Base-by-base conservation (phyloP, 2,888 invertebrate species). In the Mythimna lalbum region DNA sequence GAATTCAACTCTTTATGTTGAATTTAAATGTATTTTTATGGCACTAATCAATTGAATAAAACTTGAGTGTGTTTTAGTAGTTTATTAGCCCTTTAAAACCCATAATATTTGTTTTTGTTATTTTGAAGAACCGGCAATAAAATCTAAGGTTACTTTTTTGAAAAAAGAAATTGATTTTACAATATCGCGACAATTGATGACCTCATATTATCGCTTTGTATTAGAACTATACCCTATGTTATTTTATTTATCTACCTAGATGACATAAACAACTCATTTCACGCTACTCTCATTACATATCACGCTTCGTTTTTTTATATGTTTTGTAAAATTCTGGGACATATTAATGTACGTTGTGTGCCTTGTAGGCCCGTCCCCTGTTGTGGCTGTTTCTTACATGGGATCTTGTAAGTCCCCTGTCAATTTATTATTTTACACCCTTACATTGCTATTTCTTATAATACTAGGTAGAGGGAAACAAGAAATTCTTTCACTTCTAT, bases 301-400 rank as follows among this genome's bases (percentile, higher is more conserved):
- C 72, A 76, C 66, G 82, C 82, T 86, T 84, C 74, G 79, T 50
- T 78, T 78, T 81, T 49, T 79, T 73, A 50, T 82, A 73, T 78
- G 31, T 83, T 63, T 83, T 86, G 76, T 81, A 76, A 68, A 62
- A 79, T 75, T 83, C 86, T 85, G 81, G 90, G 90, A 89, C 91
- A 89, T 91, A 90, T 92, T 90, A 92, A 92, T 88, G 86, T 90
- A 84, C 92, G 86, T 94, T 94, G 88, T 95, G 90, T 94, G 93
- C 93, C 92, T 93, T 93, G 84, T 95, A 95, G 95, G 94, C 92
- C 88, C 92, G 90, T 74, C 95, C 96, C 93, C 93, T 96, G 95
- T 96, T 95, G 94, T 96, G 95, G 96, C 95, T 94, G 96, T 94
- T 96, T 93, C 96, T 96, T 89, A 95, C 96, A 87, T 96, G 96